Conservation (phyloP, 1,140 invertebrate species). For the Tachypleus tridentatus region DNA sequence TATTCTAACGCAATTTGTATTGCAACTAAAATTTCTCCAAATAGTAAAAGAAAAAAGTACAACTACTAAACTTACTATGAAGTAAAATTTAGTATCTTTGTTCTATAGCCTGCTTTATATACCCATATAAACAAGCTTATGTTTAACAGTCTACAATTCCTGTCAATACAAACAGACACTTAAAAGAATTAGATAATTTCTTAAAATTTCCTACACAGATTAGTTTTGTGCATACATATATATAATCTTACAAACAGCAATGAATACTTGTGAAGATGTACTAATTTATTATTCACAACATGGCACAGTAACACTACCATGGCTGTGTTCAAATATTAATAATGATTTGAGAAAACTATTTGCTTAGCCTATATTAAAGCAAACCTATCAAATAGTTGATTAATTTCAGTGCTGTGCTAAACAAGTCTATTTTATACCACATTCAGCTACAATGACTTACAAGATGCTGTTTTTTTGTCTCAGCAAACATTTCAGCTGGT, state of each 20-base stretch:
- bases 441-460: slow-evolving; percentile 31
- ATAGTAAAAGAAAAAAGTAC: slow-evolving; percentile 2
- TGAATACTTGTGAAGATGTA: too few species aligned
- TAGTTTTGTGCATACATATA: too few species aligned
- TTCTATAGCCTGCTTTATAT: too few species aligned
- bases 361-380: slow-evolving; percentile 9
- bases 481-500: slow-evolving; percentile 46
- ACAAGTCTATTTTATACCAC: neutral
- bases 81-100: too few species aligned
- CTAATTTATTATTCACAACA: too few species aligned
- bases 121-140: neutral
- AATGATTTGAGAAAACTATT: neutral
- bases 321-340: slow-evolving; percentile 5
- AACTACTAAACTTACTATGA: too few species aligned
- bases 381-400: neutral
- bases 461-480: slow-evolving; percentile 47
- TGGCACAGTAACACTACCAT: too few species aligned
- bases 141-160: neutral
- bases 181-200: too few species aligned
- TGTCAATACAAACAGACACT: too few species aligned
- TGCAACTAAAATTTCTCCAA: neutral
- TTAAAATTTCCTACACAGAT: too few species aligned
- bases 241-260: too few species aligned
- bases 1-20: neutral
- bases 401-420: neutral